phyloP scores from a whole-genome alignment of 2,797 vertebrate genomes.

The Caiman crocodilus region DNA sequence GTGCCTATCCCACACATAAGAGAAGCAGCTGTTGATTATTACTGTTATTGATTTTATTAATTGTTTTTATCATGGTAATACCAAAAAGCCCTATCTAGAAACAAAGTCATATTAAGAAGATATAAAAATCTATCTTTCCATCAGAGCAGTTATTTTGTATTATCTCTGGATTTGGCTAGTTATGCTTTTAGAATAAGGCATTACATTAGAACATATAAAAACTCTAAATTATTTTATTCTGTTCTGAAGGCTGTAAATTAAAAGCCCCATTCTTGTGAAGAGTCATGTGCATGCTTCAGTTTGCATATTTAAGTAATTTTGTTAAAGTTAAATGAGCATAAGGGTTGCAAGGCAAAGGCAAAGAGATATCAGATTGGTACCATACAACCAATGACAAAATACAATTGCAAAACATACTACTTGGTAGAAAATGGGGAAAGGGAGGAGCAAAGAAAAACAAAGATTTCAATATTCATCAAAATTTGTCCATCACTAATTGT shows the following conservation, averaged over 20 bases:
- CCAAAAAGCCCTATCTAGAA: neutral
- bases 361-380: neutral
- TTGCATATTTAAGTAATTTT: neutral
- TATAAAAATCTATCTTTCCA: neutral
- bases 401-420: neutral
- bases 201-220: too few relatives aligned
- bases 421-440: neutral
- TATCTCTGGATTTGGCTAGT: rapidly evolving
- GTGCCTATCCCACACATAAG: neutral
- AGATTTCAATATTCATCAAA: neutral
- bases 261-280: neutral
- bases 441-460: neutral
- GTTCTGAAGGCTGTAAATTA: too few relatives aligned
- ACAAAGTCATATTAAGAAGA: neutral
- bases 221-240: too few relatives aligned
- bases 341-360: neutral
- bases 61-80: neutral
- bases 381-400: neutral
- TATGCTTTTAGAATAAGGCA: too few relatives aligned
- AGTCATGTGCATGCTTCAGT: neutral
- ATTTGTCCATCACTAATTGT: neutral
- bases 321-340: neutral
- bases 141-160: neutral
- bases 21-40: neutral
- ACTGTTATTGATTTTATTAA: neutral